phyloP scores from a whole-genome alignment of 2,113 vertebrate species.

The Mustela nigripes region DNA sequence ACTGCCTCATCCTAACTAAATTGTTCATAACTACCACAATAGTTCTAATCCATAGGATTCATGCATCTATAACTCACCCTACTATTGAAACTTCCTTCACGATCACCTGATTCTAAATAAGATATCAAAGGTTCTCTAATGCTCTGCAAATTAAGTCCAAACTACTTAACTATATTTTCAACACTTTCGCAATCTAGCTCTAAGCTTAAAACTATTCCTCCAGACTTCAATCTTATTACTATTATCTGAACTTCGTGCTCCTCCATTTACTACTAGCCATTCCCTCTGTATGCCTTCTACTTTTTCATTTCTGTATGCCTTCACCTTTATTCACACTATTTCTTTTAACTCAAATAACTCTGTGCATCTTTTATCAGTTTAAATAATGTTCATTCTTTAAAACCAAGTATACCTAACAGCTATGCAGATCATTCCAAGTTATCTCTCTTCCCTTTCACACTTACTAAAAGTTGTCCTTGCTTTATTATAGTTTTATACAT shows the following conservation, averaged over 20 bases:
- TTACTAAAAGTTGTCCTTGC: constrained; percentile 2
- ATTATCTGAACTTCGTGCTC: not conserved
- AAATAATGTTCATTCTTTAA: not conserved
- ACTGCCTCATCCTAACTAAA: not conserved
- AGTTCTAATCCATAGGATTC: not conserved
- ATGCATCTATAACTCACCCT: not conserved
- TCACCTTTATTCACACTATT: not conserved
- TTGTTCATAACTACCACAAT: not conserved
- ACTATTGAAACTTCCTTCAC: not conserved
- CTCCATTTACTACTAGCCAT: not conserved
- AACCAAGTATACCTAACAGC: not conserved
- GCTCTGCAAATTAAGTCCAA: not conserved
- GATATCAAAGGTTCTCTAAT: not conserved
- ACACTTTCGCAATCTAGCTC: not conserved
- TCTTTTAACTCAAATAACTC: not conserved
- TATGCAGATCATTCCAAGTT: constrained; percentile 11
- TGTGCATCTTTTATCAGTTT: not conserved
- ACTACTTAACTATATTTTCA: not conserved
- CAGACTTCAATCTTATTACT: not conserved
- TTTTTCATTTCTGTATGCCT: not conserved
- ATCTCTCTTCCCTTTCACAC: not conserved
- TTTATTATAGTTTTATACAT: not conserved
- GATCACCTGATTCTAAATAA: constrained; percentile 3
- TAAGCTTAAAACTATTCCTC: not conserved
- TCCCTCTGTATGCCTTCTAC: not conserved